Conservation (phyloP, 2,113 vertebrate genomes). For the Balaenoptera acutorostrata region DNA sequence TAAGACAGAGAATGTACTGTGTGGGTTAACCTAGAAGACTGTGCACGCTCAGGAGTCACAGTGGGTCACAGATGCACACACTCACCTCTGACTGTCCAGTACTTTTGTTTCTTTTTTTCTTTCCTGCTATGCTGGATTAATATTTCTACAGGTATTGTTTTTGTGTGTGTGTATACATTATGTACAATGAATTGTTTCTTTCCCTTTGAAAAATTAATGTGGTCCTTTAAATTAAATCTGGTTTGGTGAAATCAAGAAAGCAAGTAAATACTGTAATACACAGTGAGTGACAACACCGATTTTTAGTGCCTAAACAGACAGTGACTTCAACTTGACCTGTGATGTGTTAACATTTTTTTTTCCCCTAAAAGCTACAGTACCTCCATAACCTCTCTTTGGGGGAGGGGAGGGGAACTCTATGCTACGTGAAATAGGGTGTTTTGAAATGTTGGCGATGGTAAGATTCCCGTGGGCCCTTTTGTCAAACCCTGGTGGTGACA, state of each 20-base stretch:
- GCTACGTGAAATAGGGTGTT: slow-evolving; percentile 71
- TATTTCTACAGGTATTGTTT: slow-evolving; percentile 89
- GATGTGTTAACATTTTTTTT: slow-evolving; percentile 77
- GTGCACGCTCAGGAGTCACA: slow-evolving; percentile 86
- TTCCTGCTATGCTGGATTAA: slow-evolving; percentile 87
- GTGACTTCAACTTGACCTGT: slow-evolving; percentile 80
- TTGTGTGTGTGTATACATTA: slow-evolving; percentile 86
- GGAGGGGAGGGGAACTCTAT: slow-evolving; percentile 25
- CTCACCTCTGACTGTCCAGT: slow-evolving; percentile 85
- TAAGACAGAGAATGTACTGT: slow-evolving; percentile 84
- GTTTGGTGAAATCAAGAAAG: slow-evolving; percentile 83
- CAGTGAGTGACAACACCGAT: slow-evolving; percentile 80
- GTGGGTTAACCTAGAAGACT: slow-evolving; percentile 87
- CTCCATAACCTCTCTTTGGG: slow-evolving; percentile 77
- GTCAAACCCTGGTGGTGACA: slow-evolving; percentile 50
- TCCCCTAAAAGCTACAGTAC: slow-evolving; percentile 81
- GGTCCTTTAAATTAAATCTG: slow-evolving; percentile 82
- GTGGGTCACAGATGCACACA: slow-evolving; percentile 86
- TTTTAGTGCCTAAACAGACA: slow-evolving; percentile 84
- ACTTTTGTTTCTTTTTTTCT: slow-evolving; percentile 80
- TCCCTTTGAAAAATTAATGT: slow-evolving; percentile 83
- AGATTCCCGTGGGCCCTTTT: slow-evolving; percentile 57
- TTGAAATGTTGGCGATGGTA: slow-evolving; percentile 72
- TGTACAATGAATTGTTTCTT: slow-evolving; percentile 87
- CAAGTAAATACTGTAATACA: slow-evolving; percentile 84